Evolutionary conservation across 2,888 invertebrate species (phyloP).

Genomic region (Agonopterix heracliana): DNA sequence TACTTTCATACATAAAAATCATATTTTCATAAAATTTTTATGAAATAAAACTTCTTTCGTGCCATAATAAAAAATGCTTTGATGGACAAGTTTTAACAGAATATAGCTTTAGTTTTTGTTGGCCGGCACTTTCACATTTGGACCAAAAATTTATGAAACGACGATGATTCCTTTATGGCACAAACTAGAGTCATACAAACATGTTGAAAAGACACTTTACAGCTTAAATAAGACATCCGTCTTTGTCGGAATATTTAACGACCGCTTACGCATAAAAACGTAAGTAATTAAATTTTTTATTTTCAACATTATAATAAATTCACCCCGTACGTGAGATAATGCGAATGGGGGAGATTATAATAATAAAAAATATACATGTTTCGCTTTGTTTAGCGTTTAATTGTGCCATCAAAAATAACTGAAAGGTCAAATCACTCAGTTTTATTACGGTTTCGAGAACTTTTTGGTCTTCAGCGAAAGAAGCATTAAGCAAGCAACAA

Average conservation of each 20-base stretch:
- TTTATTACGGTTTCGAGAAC: not conserved
- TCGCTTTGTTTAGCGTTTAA: slow-evolving; percentile 1
- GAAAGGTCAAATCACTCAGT: not conserved
- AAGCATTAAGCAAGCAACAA: too few species aligned
- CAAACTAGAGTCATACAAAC: too few species aligned
- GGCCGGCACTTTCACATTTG: too few species aligned
- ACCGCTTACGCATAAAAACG: slow-evolving; percentile 1
- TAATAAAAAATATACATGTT: slow-evolving; percentile 2
- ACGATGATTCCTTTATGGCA: too few species aligned
- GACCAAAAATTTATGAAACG: too few species aligned
- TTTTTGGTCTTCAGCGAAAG: slow-evolving; percentile 1
- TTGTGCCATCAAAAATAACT: slow-evolving; percentile 1
- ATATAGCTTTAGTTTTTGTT: too few species aligned
- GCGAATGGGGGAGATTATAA: slow-evolving; percentile 3
- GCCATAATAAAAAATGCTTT: too few species aligned
- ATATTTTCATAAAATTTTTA: too few species aligned
- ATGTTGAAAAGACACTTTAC: not conserved
- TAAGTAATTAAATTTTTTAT: slow-evolving; percentile 7
- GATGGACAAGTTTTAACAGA: too few species aligned
- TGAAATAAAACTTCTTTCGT: too few species aligned
- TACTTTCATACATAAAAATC: too few species aligned
- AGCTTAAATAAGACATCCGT: not conserved
- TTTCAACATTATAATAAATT: slow-evolving; percentile 4
- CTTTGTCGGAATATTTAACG: slow-evolving; percentile 8
- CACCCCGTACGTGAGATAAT: slow-evolving; percentile 2